A percentile compares a stretch with the other conserved stretches of the same genome.
phyloP scores from a whole-genome alignment of 2,113 vertebrate genomes.

The Chaetodon trifascialis region DNA sequence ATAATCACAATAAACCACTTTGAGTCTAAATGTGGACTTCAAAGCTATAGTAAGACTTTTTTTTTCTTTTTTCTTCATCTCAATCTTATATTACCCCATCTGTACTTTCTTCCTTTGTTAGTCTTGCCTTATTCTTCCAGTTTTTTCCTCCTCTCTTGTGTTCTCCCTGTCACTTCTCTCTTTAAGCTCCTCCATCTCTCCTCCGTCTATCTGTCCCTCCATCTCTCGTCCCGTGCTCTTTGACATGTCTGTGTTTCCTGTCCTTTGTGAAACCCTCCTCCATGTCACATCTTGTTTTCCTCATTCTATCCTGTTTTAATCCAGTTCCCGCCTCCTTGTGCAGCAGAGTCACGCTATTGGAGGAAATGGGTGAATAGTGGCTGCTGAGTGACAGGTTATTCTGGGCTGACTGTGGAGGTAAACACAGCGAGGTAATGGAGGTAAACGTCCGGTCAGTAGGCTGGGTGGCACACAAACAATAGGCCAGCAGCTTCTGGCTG shows the following conservation, averaged over 20 bases:
- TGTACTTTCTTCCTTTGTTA: constrained; percentile 4
- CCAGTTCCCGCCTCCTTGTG: constrained; percentile 57
- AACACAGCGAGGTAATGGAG: constrained; percentile 80
- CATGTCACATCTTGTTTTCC: constrained; percentile 83
- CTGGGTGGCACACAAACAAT: constrained; percentile 70
- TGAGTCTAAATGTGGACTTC: constrained; percentile 64
- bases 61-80: constrained; percentile 38
- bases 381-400: constrained; percentile 82
- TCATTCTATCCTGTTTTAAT: constrained; percentile 81
- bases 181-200: background rate
- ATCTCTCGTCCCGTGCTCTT: constrained; percentile 61
- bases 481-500: constrained; percentile 27
- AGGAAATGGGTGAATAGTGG: constrained; percentile 77
- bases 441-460: constrained; percentile 66
- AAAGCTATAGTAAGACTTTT: constrained; percentile 49
- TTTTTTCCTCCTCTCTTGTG: constrained; percentile 32
- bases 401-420: constrained; percentile 68
- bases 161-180: constrained; percentile 20
- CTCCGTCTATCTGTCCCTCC: constrained; percentile 57
- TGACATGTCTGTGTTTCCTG: constrained; percentile 80
- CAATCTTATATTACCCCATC: constrained; percentile 21
- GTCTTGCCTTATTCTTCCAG: background rate
- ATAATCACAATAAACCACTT: constrained; percentile 52
- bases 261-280: constrained; percentile 77
- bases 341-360: constrained; percentile 80